Conservation (phyloP, 2,113 vertebrate genomes). For the Aptenodytes patagonicus region DNA sequence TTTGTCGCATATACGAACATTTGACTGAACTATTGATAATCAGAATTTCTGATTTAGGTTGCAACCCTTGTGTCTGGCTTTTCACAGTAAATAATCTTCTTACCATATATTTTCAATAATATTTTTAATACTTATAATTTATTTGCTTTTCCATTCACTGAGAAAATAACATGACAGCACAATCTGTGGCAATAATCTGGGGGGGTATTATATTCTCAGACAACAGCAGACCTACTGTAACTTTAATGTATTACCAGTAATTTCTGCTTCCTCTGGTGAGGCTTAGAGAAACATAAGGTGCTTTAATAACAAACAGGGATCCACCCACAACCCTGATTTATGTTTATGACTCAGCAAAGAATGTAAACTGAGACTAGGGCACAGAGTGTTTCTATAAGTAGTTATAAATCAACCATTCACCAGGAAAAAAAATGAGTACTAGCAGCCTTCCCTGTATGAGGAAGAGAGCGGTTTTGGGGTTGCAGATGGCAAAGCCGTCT, state of each 20-base stretch:
- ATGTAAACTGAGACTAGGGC: slow-evolving; percentile 33
- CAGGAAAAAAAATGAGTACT: neutral
- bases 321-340: slow-evolving; percentile 48
- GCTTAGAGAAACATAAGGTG: slow-evolving; percentile 47
- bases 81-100: neutral
- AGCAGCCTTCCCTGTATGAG: neutral
- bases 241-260: slow-evolving; percentile 26
- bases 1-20: neutral
- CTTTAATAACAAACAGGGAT: slow-evolving; percentile 63
- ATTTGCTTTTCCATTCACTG: neutral
- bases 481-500: neutral
- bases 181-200: neutral
- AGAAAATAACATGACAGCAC: neutral
- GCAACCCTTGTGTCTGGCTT: neutral
- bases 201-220: neutral
- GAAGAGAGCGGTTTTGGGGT: neutral
- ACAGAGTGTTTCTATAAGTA: slow-evolving; percentile 42
- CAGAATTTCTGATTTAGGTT: neutral
- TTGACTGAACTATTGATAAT: neutral
- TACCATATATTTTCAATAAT: neutral
- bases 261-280: slow-evolving; percentile 18
- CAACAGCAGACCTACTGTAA: neutral
- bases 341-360: slow-evolving; percentile 61
- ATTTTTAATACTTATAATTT: neutral
- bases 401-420: slow-evolving; percentile 33